Base-by-base conservation (phyloP, 1,140 invertebrate genomes). In the Anastrepha obliqua region DNA sequence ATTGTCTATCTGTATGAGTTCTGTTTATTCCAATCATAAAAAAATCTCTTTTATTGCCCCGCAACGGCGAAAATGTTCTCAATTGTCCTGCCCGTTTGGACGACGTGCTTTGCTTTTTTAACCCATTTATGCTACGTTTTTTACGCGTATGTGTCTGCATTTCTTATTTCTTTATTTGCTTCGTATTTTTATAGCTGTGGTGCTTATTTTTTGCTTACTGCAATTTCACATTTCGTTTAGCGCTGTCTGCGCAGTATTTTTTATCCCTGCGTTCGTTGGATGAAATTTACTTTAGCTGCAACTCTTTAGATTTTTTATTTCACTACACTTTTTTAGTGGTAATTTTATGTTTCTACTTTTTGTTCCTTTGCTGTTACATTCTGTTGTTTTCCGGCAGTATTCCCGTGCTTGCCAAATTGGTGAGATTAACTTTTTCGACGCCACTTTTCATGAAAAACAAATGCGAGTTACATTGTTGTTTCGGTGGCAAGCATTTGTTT, bases 131-230 rank as follows among this genome's bases (percentile, higher is more conserved):
- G 51, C 9, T 55, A 55, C 9, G 51, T 62, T 62, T 17, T 62
- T 8, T 42, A 42, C 9, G 15, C 13, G 0, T 15, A 44, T 70
- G 7, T 70, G 9, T 44, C 9, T 70, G 29, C 4, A 13, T 74
- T 42, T 74, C 39, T 8, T 44, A 74, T 15, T 39, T 74, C 2
- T 74, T 74, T 74, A 74, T 39, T 20, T 13, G 29, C 11, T 67
- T n/a, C 7, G 15, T n/a, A 0, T 47, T 74, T 74, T 47, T 74
- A 74, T 44, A 47, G 13, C 15, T 2, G 11, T 2, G 15, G 8
- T 15, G 67, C 67, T 70, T 39, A 74, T 17, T 47, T 74, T 74
- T 74, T 74, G 60, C 60, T 13, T n/a, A 17, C 60, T 62, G 17
- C 60, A 62, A 62, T 74, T 39, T 4, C 67, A 42, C 67, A 47